A percentile compares a stretch with the other conserved stretches of the same genome.
Conservation (phyloP, 2,797 vertebrate genomes). For the Myotis planiceps region DNA sequence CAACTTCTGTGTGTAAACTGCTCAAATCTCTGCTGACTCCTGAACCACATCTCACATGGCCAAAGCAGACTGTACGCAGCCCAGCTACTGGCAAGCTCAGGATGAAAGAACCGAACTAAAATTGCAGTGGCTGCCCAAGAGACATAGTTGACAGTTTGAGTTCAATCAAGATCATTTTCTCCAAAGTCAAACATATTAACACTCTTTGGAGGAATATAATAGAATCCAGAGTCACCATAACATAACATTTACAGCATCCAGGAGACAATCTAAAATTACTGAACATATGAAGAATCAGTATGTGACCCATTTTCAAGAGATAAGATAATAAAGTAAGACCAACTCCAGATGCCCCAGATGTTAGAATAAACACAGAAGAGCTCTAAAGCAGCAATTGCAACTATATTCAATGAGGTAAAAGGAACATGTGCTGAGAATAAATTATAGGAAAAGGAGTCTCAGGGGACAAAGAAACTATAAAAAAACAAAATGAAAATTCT, state of each 20-base stretch:
- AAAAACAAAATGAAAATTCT: background rate
- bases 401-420: background rate
- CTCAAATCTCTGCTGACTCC: background rate
- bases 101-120: background rate
- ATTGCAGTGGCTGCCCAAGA: background rate
- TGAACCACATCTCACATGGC: background rate
- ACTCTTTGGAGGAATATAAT: background rate
- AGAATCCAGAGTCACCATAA: background rate
- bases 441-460: background rate
- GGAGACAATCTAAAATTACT: background rate
- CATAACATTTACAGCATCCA: background rate
- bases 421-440: background rate
- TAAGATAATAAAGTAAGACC: background rate
- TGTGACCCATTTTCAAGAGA: background rate
- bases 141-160: background rate
- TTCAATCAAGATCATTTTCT: background rate
- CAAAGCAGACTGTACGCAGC: background rate
- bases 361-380: background rate
- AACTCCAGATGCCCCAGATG: background rate
- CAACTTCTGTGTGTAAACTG: background rate
- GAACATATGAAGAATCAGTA: background rate
- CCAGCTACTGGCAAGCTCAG: background rate
- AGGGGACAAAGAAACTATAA: background rate
- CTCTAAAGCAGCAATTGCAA: background rate
- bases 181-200: background rate